Base-by-base conservation (phyloP, 1,140 invertebrate genomes). In the Pseudoatta argentina region DNA sequence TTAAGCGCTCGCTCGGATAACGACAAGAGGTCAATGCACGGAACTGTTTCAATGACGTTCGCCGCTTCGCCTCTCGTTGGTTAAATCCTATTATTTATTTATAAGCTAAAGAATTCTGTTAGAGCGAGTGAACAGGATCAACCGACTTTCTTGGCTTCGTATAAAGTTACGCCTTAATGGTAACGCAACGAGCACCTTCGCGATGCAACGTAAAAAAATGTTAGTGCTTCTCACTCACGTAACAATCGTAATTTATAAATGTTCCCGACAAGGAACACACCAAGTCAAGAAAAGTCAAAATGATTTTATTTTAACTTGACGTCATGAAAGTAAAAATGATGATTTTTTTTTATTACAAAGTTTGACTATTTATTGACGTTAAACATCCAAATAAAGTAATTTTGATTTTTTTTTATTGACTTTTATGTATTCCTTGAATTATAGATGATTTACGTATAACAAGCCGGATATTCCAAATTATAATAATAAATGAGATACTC, bases 11-110 rank as follows among this genome's bases (percentile, higher is more conserved):
- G 57, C 75, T 51, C 24, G 57, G 57, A 30, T 73, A 53, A 18
- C 34, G 30, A 76, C 81, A n/a, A 59, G 86, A 61, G 93, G 91
- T 93, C 92, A 92, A 86, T 92, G 93, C 82, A 88, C 93, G 88
- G 88, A 89, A 82, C 85, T 87, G 90, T 91, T 91, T 90, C 88
- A 89, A 87, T 91, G 87, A 89, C 87, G 73, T 86, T 78, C 85
- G 89, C 86, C 89, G 91, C 88, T 91, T 81, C 48, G 18, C 24
- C 73, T 86, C 39, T 86, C 78, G 83, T 89, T 85, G 79, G 88
- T 67, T 90, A 91, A 92, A 92, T 92, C 89, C 88, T 86, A 90
- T 91, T 87, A 93, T 92, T 90, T 90, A 88, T 89, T 91, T 91
- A 92, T 85, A 88, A 75, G 48, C 57, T 7, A 7, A 39, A 48